Base-by-base conservation (phyloP, 2,113 vertebrate genomes). In the Colinus virginianus region DNA sequence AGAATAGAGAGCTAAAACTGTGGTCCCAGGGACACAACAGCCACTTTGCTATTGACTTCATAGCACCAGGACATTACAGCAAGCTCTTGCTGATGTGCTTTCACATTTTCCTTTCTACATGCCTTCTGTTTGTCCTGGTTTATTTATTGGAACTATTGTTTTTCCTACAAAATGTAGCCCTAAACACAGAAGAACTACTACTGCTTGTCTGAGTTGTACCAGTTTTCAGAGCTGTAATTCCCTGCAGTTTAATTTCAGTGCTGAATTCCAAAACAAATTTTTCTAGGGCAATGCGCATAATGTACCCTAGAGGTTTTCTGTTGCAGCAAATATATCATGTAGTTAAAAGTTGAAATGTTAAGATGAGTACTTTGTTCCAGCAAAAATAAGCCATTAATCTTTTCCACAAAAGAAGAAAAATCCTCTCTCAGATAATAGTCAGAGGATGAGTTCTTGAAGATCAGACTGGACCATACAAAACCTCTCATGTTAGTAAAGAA, bases 241-340 rank as follows among this genome's bases (percentile, higher is more conserved):
- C 48, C 32, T 63, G 21, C 18, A 45, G 71, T 74, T 74, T 56
- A 53, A 81, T 92, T 95, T 84, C 72, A 45, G 36, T 67, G 43
- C 51, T 71, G 61, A 85, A 87, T 78, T 75, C 38, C 63, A 80
- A 94, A 78, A 71, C 71, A 51, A 28, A 61, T 90, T 90, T 95
- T 95, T 83, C 71, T 84, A 94, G 64, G 56, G 48, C 42, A 90
- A 77, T 19, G 28, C 85, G 49, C 23, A 49, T 92, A 79, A 64
- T 49, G 21, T 22, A 48, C 21, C 23, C 51, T 88, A 0, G 4
- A 91, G 61, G 11, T 71, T 94, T 88, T 83, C 79, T 71, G 7
- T 64, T 91, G 62, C 59, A 80, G 53, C 42, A 84, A 45, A 82
- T 72, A 7, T 20, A 83, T 79, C 1, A 1, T 28, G 42, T 56